These are phyloP conservation scores for Trissolcus japonicus DNA, from an alignment of 2,888 invertebrate genomes.

Conservation along the genomic window DNA sequence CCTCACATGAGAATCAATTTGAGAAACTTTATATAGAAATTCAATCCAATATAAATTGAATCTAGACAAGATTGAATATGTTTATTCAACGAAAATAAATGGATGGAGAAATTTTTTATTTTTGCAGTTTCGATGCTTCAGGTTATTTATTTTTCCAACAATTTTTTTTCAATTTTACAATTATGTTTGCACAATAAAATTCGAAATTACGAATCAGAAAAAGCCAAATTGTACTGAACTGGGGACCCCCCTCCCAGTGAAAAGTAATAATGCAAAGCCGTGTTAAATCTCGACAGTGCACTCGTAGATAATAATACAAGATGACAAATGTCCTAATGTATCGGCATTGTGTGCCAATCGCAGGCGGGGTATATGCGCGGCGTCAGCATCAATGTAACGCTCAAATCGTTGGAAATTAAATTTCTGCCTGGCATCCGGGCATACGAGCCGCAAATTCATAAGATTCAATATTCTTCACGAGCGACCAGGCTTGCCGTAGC, in stretches of 20 bases:
- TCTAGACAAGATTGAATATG: slow-evolving; percentile 14
- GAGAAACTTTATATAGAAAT: slow-evolving; percentile 12
- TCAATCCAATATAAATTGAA: slow-evolving; percentile 22
- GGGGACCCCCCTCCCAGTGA: too few species aligned
- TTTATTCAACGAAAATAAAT: slow-evolving; percentile 10
- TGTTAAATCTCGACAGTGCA: slow-evolving; percentile 11
- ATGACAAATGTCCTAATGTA: slow-evolving; percentile 28
- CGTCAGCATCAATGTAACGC: slow-evolving; percentile 42
- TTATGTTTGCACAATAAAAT: too few species aligned
- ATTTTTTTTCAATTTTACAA: too few species aligned
- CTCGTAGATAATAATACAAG: slow-evolving; percentile 11
- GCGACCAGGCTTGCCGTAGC: slow-evolving; percentile 54
- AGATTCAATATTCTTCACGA: slow-evolving; percentile 73
- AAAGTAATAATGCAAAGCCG: slow-evolving; percentile 12
- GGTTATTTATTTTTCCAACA: too few species aligned
- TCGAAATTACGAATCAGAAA: too few species aligned
- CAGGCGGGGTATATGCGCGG: slow-evolving; percentile 22
- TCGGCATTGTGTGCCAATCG: slow-evolving; percentile 38
- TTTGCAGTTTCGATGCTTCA: too few species aligned
- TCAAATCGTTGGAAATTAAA: slow-evolving; percentile 71
- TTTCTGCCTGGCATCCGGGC: slow-evolving; percentile 65
- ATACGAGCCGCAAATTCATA: slow-evolving; percentile 71
- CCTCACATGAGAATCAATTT: slow-evolving; percentile 13
- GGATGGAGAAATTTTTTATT: not conserved
- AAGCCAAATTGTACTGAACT: too few species aligned